Evolutionary conservation across 1,140 invertebrate genomes (phyloP), one percentile per base, ranked within the genome.

Genomic region (Listronotus bonariensis): DNA sequence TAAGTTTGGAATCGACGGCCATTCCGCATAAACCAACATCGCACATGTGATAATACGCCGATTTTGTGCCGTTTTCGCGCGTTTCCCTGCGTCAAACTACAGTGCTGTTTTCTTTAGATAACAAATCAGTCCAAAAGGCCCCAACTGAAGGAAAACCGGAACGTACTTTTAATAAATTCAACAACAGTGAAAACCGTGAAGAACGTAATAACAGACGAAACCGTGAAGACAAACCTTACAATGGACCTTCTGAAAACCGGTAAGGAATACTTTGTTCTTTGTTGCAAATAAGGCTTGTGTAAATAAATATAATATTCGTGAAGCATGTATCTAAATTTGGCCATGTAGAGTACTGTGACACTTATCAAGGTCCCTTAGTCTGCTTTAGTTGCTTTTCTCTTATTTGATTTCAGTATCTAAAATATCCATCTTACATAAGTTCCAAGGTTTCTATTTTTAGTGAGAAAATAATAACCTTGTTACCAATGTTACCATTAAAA

Each of bases 161-260:
- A 56, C 68, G 73, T 12, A 67, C 55, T 55, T 73, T 66, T 46
- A 76, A 70, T 20, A 75, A 75, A 65, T 75, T 73, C 58, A 76
- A 67, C 55, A 76, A 75, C 60, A 71, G 72, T 68, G 88, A 89
- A 71, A 85, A 84, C 45, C 82, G 88, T 42, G 89, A 91, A 71
- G 88, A 89, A 69, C 81, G 87, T 57, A 89, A 89, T 73, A 91
- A 91, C 72, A 84, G 86, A 56, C 82, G 88, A 66, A 90, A 91
- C 76, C 82, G 86, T 12, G 88, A 91, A 71, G 88, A 91, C 68
- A 78, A 82, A 59, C 66, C 71, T 12, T 76, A 70, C 64, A 78
- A 78, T 70, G 76, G 76, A 69, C 68, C 75, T 54, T 70, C 70
- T 43, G 75, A 78, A 61, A 74, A 74, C 59, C 72, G 71, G 73